Evolutionary conservation across 2,888 invertebrate species (phyloP).

Genomic region (Phlogophora meticulosa): DNA sequence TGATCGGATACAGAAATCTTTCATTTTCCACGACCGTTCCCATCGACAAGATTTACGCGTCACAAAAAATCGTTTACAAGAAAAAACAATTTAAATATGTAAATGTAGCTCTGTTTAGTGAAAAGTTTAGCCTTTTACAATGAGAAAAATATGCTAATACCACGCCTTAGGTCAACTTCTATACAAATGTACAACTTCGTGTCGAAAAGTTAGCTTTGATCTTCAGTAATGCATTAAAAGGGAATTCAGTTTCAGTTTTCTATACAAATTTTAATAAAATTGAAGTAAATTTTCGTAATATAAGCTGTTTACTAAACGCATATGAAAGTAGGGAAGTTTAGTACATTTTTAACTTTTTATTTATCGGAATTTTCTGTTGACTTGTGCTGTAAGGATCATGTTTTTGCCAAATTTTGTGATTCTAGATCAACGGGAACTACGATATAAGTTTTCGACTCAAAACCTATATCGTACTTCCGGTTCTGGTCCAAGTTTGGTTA

Average conservation of each 20-base stretch:
- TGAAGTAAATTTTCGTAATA: no score
- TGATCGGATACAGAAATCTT: constrained; percentile 59
- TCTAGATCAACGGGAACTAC: no score
- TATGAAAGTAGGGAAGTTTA: no score
- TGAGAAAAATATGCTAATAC: constrained; percentile 61
- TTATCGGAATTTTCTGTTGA: no score
- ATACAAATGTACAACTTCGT: constrained; percentile 49
- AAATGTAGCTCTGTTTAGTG: constrained; percentile 58
- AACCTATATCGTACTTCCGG: no score
- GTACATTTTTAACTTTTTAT: no score
- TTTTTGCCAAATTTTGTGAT: no score
- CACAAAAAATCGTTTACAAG: constrained; percentile 59
- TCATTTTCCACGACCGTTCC: constrained; percentile 47
- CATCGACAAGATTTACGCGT: constrained; percentile 60
- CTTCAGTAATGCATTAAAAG: constrained; percentile 35
- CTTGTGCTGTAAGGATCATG: no score
- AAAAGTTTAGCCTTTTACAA: constrained; percentile 59
- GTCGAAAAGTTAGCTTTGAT: constrained; percentile 37
- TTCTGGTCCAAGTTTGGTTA: no score
- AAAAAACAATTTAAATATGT: constrained; percentile 63
- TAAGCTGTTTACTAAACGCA: neutral
- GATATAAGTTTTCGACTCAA: no score
- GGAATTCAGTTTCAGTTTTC: constrained; percentile 22
- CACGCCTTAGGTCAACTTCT: constrained; percentile 50
- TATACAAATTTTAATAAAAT: no score